Evolutionary conservation across 2,797 vertebrate species (phyloP).

Genomic region (Avahi laniger): DNA sequence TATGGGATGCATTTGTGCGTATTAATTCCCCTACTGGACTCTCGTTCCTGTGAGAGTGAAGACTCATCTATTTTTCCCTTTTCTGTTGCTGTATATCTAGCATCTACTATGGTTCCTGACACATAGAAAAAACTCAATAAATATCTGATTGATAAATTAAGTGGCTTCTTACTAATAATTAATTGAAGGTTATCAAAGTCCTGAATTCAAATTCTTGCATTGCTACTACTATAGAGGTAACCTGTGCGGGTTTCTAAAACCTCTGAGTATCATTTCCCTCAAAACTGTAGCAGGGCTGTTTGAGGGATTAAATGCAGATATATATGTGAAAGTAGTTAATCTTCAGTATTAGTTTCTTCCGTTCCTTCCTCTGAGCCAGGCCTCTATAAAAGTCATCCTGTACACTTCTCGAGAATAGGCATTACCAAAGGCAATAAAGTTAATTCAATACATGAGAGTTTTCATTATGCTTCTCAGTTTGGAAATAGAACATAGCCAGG

Average conservation of each 20-base stretch:
- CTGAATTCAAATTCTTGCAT: not conserved
- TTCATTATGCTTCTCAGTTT: conserved; percentile 10
- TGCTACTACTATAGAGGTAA: not conserved
- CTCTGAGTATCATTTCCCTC: not conserved
- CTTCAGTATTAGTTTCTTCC: not conserved
- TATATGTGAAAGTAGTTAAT: not conserved
- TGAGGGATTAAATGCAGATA: not conserved
- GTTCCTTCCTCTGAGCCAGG: not conserved
- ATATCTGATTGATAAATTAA: not conserved
- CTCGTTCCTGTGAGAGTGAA: not conserved
- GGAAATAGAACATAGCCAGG: conserved; percentile 3
- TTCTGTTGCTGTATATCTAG: not conserved
- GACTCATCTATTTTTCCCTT: not conserved
- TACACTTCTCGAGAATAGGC: not conserved
- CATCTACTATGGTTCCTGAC: not conserved
- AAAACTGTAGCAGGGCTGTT: not conserved
- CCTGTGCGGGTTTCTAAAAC: not conserved
- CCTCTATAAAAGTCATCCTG: not conserved
- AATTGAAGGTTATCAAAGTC: not conserved
- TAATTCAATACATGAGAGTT: not conserved
- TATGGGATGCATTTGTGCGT: not conserved
- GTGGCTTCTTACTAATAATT: not conserved
- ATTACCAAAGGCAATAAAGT: not conserved
- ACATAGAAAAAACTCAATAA: not conserved
- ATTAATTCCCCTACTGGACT: not conserved